These are phyloP conservation scores for Heterotilapia buettikoferi DNA, from an alignment of 2,113 vertebrate genomes.

Conservation along the genomic window DNA sequence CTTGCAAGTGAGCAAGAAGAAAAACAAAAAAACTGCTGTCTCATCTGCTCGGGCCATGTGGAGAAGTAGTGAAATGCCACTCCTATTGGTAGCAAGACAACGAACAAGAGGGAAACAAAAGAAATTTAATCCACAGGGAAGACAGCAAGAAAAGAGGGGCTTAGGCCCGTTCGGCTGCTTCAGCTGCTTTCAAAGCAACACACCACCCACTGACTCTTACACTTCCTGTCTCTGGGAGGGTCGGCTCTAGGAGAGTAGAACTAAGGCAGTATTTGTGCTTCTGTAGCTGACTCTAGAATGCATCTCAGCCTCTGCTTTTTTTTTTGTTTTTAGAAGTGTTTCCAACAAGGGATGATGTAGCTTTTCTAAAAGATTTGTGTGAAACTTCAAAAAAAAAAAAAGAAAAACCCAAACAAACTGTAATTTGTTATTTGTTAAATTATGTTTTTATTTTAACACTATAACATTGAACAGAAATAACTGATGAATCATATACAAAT, in stretches of 20 bases:
- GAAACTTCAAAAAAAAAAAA: not conserved
- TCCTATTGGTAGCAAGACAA: slow-evolving; percentile 30
- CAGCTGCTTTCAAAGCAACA: slow-evolving; percentile 2
- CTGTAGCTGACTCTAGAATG: not conserved
- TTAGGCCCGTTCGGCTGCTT: slow-evolving; percentile 16
- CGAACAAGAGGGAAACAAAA: slow-evolving; percentile 58
- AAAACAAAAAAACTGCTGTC: slow-evolving; percentile 47
- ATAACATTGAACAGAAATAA: not conserved
- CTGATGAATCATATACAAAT: not conserved
- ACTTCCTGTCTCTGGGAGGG: slow-evolving; percentile 45
- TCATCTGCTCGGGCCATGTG: slow-evolving; percentile 64
- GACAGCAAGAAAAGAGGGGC: slow-evolving; percentile 16
- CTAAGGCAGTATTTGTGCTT: slow-evolving; percentile 38
- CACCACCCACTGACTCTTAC: slow-evolving; percentile 13
- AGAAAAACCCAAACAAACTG: not conserved
- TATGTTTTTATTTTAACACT: not conserved
- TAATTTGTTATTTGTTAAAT: not conserved
- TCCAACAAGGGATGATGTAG: not conserved
- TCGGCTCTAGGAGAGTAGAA: slow-evolving; percentile 7
- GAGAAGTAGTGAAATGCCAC: slow-evolving; percentile 41
- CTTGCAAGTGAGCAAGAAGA: slow-evolving; percentile 85
- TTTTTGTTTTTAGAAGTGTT: not conserved
- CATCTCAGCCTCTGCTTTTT: not conserved
- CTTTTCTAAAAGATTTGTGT: not conserved
- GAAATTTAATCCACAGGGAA: slow-evolving; percentile 65